These are phyloP conservation scores for Orcinus orca DNA, from an alignment of 2,113 vertebrate genomes.

Conservation along the genomic window DNA sequence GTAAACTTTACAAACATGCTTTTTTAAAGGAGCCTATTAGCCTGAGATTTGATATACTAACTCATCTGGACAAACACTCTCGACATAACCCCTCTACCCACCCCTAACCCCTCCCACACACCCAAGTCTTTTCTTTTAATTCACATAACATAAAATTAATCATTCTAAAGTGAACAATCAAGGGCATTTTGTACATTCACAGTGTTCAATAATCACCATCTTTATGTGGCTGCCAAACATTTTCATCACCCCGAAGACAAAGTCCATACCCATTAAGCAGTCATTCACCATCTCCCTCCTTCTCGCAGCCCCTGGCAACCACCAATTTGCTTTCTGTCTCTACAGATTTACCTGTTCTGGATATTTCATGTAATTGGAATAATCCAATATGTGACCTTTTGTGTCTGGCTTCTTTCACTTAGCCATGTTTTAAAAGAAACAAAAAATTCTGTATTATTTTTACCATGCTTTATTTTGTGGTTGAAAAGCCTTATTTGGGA, in stretches of 20 bases:
- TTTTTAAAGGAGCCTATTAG: not conserved
- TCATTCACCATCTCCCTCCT: not conserved
- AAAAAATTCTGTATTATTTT: not conserved
- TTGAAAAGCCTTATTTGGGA: not conserved
- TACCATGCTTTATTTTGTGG: not conserved
- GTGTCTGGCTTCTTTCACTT: not conserved
- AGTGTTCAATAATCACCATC: not conserved
- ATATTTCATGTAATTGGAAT: not conserved
- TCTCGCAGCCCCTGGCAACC: not conserved
- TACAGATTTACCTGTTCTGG: not conserved
- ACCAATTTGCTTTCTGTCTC: not conserved
- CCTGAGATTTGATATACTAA: slow-evolving; percentile 27
- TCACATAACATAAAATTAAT: not conserved
- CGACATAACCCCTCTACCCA: not conserved
- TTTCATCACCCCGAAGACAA: not conserved
- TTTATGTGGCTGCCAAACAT: not conserved
- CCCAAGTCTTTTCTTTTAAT: not conserved
- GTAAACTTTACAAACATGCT: not conserved
- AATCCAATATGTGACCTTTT: not conserved
- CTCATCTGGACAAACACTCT: not conserved
- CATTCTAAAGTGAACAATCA: not conserved
- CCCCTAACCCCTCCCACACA: not conserved
- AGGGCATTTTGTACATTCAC: not conserved
- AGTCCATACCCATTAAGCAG: no score
- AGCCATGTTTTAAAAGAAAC: not conserved